Base-by-base conservation (phyloP, 2,797 vertebrate genomes). In the Capromys pilorides region DNA sequence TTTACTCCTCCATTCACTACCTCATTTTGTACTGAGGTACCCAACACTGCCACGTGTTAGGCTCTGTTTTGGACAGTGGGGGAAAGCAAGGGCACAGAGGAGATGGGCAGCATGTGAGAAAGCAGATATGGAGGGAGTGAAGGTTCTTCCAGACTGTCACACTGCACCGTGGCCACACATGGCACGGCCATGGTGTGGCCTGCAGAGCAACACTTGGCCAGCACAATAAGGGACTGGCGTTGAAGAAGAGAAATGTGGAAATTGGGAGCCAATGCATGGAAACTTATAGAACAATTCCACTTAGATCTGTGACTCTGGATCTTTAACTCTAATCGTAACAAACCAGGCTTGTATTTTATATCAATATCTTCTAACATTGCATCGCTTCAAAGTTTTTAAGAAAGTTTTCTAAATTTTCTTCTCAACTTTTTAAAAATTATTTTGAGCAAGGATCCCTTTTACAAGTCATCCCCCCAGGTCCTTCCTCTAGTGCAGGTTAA, bases 111-210 rank as follows among this genome's bases (percentile, higher is more conserved):
- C 13, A 19, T 14, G 45, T 6, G 18, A 16, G 41, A 16, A 39
- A 75, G 39, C 14, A 49, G 1, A 33, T 1, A 7, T 31, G 7
- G 0, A 7, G 33, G 49, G 57, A 59, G 33, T 22, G 49, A 39
- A 62, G 36, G 45, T 24, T 2, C 28, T n/a, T 78, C 61, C 75
- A 78, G 61, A 78, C 6, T 31, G 18, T 5, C 39, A 3, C 21
- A 26, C 59, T 0, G 8, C 16, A 21, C 2, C 9, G 36, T 24
- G 49, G n/a, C 2, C 41, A 8, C 10, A 28, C 0, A 2, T 0
- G 14, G 79, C 14, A 2, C 45, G 6, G 6, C n/a, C 1, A 13
- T 31, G 5, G 0, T 21, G 36, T 22, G 62, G 24, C 12, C 69
- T 16, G 19, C 1, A 28, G 69, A 39, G 7, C 0, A 69, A 16